Evolutionary conservation across 2,888 invertebrate genomes (phyloP), one percentile per base, ranked within the genome.

Genomic region (Arctia plantaginis): DNA sequence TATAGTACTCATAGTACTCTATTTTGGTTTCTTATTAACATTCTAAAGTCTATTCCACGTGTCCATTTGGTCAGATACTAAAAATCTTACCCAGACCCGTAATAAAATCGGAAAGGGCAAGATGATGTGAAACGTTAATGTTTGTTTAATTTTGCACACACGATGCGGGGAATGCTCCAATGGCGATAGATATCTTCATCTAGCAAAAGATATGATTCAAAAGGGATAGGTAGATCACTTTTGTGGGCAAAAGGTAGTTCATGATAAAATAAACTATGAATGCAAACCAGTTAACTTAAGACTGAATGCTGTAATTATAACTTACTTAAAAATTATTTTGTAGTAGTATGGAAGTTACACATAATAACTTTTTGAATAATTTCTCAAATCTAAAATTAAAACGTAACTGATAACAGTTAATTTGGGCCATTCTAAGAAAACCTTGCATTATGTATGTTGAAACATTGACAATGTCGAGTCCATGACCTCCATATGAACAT

Each of bases 371-470:
- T 4, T 20, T 51, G 3, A 59, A 27, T 27, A 10, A 59, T 59
- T 59, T n/a, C 27, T 59, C 4, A 30, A 59, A 59, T 15, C 13
- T 59, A 59, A n/a, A 59, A 59, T 12, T 59, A 59, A 64, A 35
- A 23, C 20, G 6, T 47, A 23, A 51, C 3, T 8, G 3, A 47
- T 35, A 55, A 41, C 47, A 59, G 23, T 66, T 23, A 66, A 70
- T 74, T 71, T 66, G 65, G 30, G 30, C 30, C 23, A 72, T 77
- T 75, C 70, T 75, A 64, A 59, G 55, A 30, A 74, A 73, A 77
- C 83, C 82, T 82, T 83, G 82, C 59, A 74, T 80, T 80, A 72
- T 82, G 84, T 62, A 80, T 75, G 75, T 75, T 69, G 75, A 69
- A 75, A 75, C 69, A 72, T 35, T 72, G 66, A 73, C 68, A 76